A percentile compares a stretch with the other conserved stretches of the same genome.
Evolutionary conservation across 2,888 invertebrate species (phyloP).

Genomic region (Himalopsyche japonica): DNA sequence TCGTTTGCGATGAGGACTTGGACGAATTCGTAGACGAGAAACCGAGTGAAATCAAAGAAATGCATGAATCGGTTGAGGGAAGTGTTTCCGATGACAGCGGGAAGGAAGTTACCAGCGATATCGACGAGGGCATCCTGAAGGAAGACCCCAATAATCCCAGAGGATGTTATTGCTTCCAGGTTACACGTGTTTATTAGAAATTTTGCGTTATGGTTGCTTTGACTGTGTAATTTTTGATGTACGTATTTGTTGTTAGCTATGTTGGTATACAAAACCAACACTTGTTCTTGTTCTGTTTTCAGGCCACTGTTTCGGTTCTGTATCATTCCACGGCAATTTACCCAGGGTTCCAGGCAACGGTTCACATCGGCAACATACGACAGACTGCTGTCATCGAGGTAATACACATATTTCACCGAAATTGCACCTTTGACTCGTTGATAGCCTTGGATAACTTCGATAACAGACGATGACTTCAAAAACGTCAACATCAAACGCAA

Average conservation of each 20-base stretch:
- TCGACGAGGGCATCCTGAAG: slow-evolving; percentile 45
- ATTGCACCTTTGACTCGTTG: too few relatives aligned
- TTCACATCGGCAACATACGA: slow-evolving; percentile 93
- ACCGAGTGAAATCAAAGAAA: background rate
- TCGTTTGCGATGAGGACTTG: background rate
- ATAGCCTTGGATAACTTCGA: too few relatives aligned
- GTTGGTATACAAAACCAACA: too few relatives aligned
- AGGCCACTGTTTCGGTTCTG: slow-evolving; percentile 89
- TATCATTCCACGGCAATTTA: slow-evolving; percentile 84
- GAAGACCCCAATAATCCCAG: slow-evolving; percentile 58
- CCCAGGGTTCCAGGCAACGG: slow-evolving; percentile 87
- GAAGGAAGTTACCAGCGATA: background rate
- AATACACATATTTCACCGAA: background rate
- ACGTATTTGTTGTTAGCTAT: too few relatives aligned
- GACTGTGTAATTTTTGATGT: too few relatives aligned
- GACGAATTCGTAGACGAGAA: background rate
- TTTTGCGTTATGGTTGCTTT: too few relatives aligned
- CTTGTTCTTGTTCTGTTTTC: slow-evolving; percentile 47
- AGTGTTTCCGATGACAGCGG: slow-evolving; percentile 44
- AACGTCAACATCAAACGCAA: too few relatives aligned
- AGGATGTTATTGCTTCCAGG: slow-evolving; percentile 68
- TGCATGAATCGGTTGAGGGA: background rate
- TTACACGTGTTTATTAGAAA: slow-evolving; percentile 39
- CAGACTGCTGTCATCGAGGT: slow-evolving; percentile 92
- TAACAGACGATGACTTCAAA: too few relatives aligned